These are phyloP conservation scores for Notamacropus eugenii DNA, from an alignment of 2,797 vertebrate genomes.

Conservation along the genomic window DNA sequence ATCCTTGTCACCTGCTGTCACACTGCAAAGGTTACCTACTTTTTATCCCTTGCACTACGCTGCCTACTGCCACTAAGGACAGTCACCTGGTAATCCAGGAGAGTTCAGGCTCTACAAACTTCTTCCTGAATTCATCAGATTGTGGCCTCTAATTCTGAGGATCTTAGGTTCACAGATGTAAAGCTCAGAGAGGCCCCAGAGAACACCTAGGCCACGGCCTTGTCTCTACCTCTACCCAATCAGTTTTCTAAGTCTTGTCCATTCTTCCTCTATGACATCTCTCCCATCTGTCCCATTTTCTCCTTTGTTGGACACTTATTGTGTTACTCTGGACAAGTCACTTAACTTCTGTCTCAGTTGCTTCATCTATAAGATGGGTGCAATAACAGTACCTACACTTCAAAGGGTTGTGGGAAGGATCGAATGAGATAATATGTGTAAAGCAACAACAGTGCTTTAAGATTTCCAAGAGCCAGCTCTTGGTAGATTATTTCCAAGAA, in stretches of 20 bases:
- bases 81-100: not conserved
- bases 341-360: not conserved
- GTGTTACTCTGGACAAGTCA: not conserved
- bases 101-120: not conserved
- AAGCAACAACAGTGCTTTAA: not conserved
- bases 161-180: not conserved
- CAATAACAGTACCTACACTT: not conserved
- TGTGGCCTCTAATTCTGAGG: not conserved
- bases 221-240: not conserved
- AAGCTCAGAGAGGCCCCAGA: not conserved
- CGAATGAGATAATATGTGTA: not conserved
- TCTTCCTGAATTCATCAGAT: not conserved
- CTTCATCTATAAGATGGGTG: not conserved
- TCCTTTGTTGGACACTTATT: not conserved
- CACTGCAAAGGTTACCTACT: not conserved
- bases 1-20: not conserved
- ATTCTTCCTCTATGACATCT: not conserved
- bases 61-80: not conserved
- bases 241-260: not conserved
- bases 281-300: not conserved
- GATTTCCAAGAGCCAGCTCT: not conserved
- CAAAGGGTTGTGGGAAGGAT: not conserved
- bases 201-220: not conserved
- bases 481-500: not conserved
- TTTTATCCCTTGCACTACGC: not conserved